Percentiles rank a stretch among this genome's conserved stretches.
Evolutionary conservation across 2,113 vertebrate species (phyloP).

Genomic region (Scomber scombrus): DNA sequence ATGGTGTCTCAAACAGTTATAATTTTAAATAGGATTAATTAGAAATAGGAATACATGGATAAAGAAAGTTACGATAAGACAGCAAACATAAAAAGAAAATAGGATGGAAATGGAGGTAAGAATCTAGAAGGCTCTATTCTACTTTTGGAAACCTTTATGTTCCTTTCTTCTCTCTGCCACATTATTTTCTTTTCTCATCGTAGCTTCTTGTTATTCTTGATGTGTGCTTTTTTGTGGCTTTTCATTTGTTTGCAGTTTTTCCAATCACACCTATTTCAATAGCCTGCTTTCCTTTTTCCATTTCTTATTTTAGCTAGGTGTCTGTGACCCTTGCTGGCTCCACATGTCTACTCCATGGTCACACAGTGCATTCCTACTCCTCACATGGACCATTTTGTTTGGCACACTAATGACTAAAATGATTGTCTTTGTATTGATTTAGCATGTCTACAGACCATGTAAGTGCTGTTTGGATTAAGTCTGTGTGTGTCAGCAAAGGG

Average conservation of each 20-base stretch:
- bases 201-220: slow-evolving; percentile 48
- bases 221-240: slow-evolving; percentile 41
- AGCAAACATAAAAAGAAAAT: slow-evolving; percentile 5
- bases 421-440: slow-evolving; percentile 13
- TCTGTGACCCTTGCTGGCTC: slow-evolving; percentile 16
- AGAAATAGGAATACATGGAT: too few relatives aligned
- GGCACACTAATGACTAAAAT: slow-evolving; percentile 18
- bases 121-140: slow-evolving; percentile 45
- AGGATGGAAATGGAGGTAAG: slow-evolving; percentile 47
- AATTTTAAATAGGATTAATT: too few relatives aligned
- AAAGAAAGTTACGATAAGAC: neutral
- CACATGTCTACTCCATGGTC: slow-evolving; percentile 4
- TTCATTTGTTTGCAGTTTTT: slow-evolving; percentile 30
- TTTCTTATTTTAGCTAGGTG: neutral
- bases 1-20: too few relatives aligned
- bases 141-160: slow-evolving; percentile 51
- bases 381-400: slow-evolving; percentile 21
- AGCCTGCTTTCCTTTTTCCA: slow-evolving; percentile 9
- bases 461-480: slow-evolving; percentile 23
- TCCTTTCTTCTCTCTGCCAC: slow-evolving; percentile 32
- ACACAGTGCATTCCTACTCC: slow-evolving; percentile 10
- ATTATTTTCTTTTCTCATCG: slow-evolving; percentile 32
- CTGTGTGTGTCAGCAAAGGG: neutral
- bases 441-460: neutral
- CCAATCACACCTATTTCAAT: slow-evolving; percentile 50